Conservation (phyloP, 2,113 vertebrate species). For the Nyctereutes procyonoides region DNA sequence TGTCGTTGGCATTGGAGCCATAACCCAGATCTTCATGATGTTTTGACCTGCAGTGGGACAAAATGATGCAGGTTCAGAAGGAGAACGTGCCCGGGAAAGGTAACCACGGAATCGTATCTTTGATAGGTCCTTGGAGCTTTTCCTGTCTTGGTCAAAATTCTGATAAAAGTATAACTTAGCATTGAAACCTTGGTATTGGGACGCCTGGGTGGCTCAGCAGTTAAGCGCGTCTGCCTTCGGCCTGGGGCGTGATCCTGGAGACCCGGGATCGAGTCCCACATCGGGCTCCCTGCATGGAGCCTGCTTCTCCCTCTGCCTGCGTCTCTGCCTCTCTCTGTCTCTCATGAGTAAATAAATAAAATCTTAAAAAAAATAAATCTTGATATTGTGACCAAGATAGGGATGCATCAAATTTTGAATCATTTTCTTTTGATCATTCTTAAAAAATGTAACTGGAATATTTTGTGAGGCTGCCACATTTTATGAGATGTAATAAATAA, state of each 20-base stretch:
- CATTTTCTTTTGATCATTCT: background rate
- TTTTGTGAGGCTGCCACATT: background rate
- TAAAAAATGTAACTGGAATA: background rate
- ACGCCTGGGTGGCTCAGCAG: too few species aligned
- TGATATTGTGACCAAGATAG: background rate
- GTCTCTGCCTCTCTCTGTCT: too few species aligned
- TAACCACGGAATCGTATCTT: background rate
- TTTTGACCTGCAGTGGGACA: background rate
- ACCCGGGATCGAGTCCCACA: too few species aligned
- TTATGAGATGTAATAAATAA: background rate
- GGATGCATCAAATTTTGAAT: background rate
- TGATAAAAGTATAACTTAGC: background rate
- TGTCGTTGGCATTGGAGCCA: background rate
- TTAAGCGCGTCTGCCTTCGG: too few species aligned
- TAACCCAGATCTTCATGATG: background rate
- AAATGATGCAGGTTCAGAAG: background rate
- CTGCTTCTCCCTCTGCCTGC: too few species aligned
- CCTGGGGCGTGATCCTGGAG: too few species aligned
- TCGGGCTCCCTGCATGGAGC: too few species aligned
- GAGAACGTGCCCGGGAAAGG: background rate
- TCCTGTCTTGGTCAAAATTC: background rate
- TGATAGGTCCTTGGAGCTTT: background rate
- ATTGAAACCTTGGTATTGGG: background rate
- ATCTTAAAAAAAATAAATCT: background rate
- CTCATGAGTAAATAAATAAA: too few species aligned